Base-by-base conservation (phyloP, 2,888 invertebrate genomes). In the Vandiemenella viatica region DNA sequence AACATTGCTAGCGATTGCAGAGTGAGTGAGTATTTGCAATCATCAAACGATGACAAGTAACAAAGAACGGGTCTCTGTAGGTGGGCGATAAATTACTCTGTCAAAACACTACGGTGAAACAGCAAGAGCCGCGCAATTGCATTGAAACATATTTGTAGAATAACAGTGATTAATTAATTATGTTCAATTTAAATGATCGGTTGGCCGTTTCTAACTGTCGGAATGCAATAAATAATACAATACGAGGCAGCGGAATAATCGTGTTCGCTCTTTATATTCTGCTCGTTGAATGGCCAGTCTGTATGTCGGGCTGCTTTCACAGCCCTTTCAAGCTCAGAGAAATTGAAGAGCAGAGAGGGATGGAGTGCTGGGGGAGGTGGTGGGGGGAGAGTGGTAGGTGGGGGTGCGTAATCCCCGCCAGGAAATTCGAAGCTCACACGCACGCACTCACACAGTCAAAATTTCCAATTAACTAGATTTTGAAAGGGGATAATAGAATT, bases 401-500 rank as follows among this genome's bases (percentile, higher is more conserved):
- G 46, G 38, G 47, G 40, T 22, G 18, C 47, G 49, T 49, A 52
- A 52, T 49, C 44, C 45, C 51, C 43, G 43, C 20, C 49, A 49
- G 51, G 50, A 53, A 50, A 53, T 53, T 48, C 46, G 50, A 50
- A 44, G 48, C 50, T 44, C 44, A 43, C 38, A 48, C 41, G 18
- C 42, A 42, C 26, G 20, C 42, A 45, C 32, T 18, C 37, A 32
- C 18, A 48, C 48, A 48, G 43, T 49, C 45, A 49, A 51, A 51
- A 49, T 51, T 49, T 49, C 51, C 51, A 51, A 50, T 50, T 50
- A 50, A 50, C 40, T 45, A 47, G 46, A 50, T 50, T 50, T 50
- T 50, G 46, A 50, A 46, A 48, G 45, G 45, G 49, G 49, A 49
- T 49, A 49, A 49, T 49, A 49, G 49, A 49, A 49, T 49, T 49